Percentiles rank a stretch among this genome's conserved stretches.
Evolutionary conservation across 2,113 vertebrate species (phyloP).

Genomic region (Aldabrachelys gigantea): DNA sequence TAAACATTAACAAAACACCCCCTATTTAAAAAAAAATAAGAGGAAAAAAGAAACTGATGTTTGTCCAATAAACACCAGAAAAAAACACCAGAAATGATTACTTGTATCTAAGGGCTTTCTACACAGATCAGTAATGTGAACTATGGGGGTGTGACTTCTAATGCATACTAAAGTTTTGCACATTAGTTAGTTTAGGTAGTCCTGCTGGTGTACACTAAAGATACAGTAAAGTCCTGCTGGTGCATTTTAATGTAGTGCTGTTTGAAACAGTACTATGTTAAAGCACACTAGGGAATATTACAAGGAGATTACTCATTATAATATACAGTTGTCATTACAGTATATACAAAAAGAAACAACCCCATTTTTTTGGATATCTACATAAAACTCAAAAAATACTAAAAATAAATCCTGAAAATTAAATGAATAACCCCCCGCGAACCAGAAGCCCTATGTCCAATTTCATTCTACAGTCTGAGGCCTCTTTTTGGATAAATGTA

Average conservation of each 20-base stretch:
- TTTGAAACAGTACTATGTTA: neutral
- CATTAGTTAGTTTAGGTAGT: neutral
- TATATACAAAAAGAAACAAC: neutral
- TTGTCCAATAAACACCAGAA: neutral
- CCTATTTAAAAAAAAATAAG: neutral
- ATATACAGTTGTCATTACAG: neutral
- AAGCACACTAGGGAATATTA: neutral
- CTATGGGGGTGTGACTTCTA: neutral
- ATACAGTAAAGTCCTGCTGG: neutral
- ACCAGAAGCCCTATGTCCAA: neutral
- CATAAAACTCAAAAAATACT: neutral
- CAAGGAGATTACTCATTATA: neutral
- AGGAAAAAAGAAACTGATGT: neutral
- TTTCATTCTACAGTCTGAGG: neutral
- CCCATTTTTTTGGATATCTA: neutral
- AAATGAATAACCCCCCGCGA: neutral
- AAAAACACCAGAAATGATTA: neutral
- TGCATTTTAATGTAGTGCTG: neutral
- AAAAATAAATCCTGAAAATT: neutral
- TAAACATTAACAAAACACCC: no score
- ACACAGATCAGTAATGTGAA: neutral
- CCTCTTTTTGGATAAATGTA: constrained; percentile 24
- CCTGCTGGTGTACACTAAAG: no score
- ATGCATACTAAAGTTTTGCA: neutral
- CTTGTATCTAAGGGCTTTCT: neutral